phyloP scores from a whole-genome alignment of 2,113 vertebrate species.

The Chloropsis hardwickii region DNA sequence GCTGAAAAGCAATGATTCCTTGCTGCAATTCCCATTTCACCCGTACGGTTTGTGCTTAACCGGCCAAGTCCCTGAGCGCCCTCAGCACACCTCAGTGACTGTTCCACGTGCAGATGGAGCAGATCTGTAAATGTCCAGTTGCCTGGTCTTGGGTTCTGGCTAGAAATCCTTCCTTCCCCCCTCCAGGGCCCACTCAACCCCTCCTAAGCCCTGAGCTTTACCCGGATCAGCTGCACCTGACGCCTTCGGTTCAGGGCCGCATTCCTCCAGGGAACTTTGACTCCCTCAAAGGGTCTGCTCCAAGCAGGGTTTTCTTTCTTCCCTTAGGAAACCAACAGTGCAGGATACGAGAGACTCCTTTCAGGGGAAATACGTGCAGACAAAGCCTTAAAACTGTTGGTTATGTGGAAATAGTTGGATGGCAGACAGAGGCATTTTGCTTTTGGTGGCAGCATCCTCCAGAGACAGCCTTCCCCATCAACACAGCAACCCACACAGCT shows the following conservation, averaged over 20 bases:
- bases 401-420: background rate
- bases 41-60: background rate
- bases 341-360: background rate
- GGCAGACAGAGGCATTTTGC: background rate
- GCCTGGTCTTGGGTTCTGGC: background rate
- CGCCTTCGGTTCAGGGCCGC: background rate
- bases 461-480: background rate
- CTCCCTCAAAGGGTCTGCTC: background rate
- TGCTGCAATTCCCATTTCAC: background rate
- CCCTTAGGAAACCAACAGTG: background rate
- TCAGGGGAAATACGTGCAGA: fast-evolving
- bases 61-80: fast-evolving
- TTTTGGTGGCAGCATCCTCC: background rate
- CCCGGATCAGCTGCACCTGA: slow-evolving; percentile 48
- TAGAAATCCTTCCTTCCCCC: background rate
- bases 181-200: background rate
- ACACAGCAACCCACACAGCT: background rate
- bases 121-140: background rate
- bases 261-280: background rate
- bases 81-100: fast-evolving
- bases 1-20: background rate
- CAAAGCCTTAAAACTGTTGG: background rate
- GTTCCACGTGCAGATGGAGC: background rate
- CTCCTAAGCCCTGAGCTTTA: background rate
- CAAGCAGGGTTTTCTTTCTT: background rate